Conservation (phyloP, 2,113 vertebrate species). For the Phrynosoma platyrhinos region DNA sequence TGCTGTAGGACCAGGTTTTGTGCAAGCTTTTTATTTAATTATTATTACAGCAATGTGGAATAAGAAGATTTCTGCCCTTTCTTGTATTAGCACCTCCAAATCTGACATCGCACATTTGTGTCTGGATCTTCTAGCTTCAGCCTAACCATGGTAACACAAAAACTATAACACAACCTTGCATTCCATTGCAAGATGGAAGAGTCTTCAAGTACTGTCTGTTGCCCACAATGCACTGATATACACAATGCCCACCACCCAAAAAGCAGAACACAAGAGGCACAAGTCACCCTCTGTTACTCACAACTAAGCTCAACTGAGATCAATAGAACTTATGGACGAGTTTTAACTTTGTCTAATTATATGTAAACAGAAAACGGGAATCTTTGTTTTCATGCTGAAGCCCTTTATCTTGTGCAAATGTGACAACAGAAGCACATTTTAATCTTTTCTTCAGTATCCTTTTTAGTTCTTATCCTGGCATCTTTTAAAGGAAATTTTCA, state of each 20-base stretch:
- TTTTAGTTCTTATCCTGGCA: conserved; percentile 23
- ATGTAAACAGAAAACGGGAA: conserved; percentile 59
- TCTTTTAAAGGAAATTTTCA: background rate
- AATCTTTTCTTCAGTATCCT: conserved; percentile 48
- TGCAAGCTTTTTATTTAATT: conserved; percentile 63
- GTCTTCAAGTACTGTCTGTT: conserved; percentile 19
- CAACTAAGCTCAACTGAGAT: background rate
- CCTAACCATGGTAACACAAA: conserved; percentile 50
- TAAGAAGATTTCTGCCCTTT: conserved; percentile 36
- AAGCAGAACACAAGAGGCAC: conserved; percentile 2
- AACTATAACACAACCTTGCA: conserved; percentile 33
- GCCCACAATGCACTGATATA: background rate
- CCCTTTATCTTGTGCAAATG: conserved; percentile 56
- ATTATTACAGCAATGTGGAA: conserved; percentile 63
- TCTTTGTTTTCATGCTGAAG: conserved; percentile 14
- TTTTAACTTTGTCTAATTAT: conserved; percentile 18
- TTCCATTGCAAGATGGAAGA: conserved; percentile 36
- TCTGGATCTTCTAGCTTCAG: conserved; percentile 29
- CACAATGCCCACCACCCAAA: background rate
- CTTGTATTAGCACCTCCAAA: background rate
- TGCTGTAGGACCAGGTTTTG: conserved; percentile 51
- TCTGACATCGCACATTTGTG: background rate
- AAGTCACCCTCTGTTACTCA: background rate
- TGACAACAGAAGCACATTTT: conserved; percentile 53
- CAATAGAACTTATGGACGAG: background rate